These are phyloP conservation scores for Hesperia comma DNA, from an alignment of 2,888 invertebrate species.

Conservation along the genomic window DNA sequence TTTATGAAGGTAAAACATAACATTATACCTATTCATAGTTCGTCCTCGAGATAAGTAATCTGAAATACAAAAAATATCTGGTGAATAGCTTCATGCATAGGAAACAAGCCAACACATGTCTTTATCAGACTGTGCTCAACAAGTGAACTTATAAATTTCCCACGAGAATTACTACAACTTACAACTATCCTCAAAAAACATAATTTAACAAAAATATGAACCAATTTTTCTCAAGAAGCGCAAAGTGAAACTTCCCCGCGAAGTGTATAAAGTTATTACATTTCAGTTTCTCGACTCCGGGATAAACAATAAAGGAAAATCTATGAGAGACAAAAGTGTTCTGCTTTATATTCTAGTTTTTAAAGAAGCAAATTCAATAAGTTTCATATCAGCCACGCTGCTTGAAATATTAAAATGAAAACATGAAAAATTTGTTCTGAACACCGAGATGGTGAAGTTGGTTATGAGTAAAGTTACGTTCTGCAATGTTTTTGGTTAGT, in stretches of 20 bases:
- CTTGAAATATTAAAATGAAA: conserved; percentile 35
- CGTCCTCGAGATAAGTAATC: too few relatives aligned
- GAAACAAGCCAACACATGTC: neutral
- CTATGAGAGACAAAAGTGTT: conserved; percentile 35
- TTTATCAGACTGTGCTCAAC: neutral
- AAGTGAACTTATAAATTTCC: neutral
- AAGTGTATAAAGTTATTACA: conserved; percentile 36
- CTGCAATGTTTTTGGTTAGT: neutral
- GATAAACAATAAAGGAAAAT: conserved; percentile 35
- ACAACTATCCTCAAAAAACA: neutral
- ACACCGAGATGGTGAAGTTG: conserved; percentile 23
- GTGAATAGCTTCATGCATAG: too few relatives aligned
- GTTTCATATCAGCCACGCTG: conserved; percentile 28
- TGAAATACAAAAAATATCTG: too few relatives aligned
- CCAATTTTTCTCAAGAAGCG: conserved; percentile 28
- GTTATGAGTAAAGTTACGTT: conserved; percentile 31
- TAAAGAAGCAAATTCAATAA: conserved; percentile 36
- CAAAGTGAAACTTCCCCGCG: conserved; percentile 20
- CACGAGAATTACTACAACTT: conserved; percentile 7
- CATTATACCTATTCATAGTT: too few relatives aligned
- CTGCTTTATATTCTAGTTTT: conserved; percentile 36
- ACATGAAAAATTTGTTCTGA: conserved; percentile 27
- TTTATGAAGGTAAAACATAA: too few relatives aligned
- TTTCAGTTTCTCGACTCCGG: conserved; percentile 30
- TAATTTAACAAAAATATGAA: conserved; percentile 25